Evolutionary conservation across 2,888 invertebrate genomes (phyloP).

Genomic region (Cephus pulcher): DNA sequence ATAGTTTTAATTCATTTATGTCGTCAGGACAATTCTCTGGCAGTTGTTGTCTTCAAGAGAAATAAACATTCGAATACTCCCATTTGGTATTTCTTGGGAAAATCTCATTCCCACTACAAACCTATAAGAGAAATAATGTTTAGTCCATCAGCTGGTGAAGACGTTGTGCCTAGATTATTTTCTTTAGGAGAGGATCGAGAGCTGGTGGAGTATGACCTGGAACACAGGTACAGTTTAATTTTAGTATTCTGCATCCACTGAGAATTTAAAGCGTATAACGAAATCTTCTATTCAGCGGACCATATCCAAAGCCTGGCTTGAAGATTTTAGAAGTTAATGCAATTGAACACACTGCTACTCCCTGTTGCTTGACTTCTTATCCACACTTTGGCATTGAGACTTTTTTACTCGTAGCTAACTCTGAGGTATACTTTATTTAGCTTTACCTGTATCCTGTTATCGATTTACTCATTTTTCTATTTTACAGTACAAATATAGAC

Average conservation of each 20-base stretch:
- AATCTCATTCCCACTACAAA: constrained; percentile 73
- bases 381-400: constrained; percentile 64
- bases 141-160: constrained; percentile 60
- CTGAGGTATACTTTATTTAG: constrained; percentile 68
- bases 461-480: background rate
- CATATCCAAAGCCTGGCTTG: constrained; percentile 53
- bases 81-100: constrained; percentile 71
- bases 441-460: background rate
- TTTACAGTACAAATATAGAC: constrained; percentile 73
- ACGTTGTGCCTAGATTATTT: constrained; percentile 68
- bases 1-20: background rate
- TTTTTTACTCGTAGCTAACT: constrained; percentile 72
- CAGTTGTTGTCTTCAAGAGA: constrained; percentile 66
- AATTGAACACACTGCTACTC: constrained; percentile 75
- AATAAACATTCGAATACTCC: constrained; percentile 55
- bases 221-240: constrained; percentile 56
- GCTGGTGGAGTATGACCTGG: constrained; percentile 73
- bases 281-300: constrained; percentile 36
- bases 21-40: constrained; percentile 69
- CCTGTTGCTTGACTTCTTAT: constrained; percentile 69
- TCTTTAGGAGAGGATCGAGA: constrained; percentile 73
- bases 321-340: constrained; percentile 65
- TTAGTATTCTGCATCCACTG: background rate
- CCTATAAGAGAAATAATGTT: constrained; percentile 72
- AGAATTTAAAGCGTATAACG: background rate